Conservation (phyloP, 2,113 vertebrate species). For the Gallinago undulata region DNA sequence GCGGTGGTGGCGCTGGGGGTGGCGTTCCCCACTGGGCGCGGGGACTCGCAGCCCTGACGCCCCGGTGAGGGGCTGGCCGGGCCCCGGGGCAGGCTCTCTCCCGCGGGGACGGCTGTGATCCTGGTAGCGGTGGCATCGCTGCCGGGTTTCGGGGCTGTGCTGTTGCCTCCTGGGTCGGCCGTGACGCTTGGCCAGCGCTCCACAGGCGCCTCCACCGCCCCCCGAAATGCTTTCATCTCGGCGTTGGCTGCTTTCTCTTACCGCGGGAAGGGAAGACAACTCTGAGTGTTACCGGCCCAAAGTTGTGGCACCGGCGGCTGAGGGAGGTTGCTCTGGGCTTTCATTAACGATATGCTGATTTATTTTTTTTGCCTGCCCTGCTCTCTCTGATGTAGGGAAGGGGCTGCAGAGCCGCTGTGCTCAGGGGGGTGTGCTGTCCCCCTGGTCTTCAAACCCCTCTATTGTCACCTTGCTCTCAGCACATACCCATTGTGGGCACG, state of each 20-base stretch:
- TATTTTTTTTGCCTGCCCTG: neutral
- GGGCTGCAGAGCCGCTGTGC: rapidly evolving
- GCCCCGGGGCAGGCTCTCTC: neutral
- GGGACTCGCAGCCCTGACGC: rapidly evolving
- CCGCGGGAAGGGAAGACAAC: neutral
- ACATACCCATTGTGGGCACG: rapidly evolving
- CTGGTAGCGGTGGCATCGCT: neutral
- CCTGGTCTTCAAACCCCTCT: rapidly evolving
- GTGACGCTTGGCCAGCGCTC: neutral
- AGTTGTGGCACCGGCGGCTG: neutral
- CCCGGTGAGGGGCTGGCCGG: neutral
- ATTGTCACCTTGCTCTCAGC: rapidly evolving
- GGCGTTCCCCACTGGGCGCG: neutral
- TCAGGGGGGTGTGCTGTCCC: neutral
- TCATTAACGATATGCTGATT: neutral
- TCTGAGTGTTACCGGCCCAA: neutral
- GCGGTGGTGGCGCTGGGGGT: neutral
- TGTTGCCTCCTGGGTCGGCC: neutral
- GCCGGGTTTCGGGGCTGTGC: rapidly evolving
- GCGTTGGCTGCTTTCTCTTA: neutral
- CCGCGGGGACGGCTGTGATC: rapidly evolving
- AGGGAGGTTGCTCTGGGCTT: rapidly evolving
- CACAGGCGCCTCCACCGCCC: neutral
- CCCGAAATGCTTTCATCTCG: neutral
- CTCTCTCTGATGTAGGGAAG: rapidly evolving